Evolutionary conservation across 2,888 invertebrate species (phyloP).

Genomic region (Apodemia hepburni): DNA sequence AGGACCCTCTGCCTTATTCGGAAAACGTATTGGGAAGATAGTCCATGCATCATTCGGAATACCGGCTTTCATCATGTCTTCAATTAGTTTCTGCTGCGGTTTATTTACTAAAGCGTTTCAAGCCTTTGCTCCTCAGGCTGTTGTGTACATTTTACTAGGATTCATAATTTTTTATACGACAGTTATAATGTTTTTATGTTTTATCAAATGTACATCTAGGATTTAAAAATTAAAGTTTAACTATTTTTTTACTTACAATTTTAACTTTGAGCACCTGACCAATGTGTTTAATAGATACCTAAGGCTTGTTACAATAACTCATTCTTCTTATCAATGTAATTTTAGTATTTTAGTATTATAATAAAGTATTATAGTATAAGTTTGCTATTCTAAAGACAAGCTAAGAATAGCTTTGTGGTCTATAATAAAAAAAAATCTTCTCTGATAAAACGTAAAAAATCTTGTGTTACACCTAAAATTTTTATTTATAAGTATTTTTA

Average conservation of each 20-base stretch:
- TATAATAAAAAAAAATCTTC: too few relatives aligned
- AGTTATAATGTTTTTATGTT: constrained; percentile 39
- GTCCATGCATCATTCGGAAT: constrained; percentile 44
- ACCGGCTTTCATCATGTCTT: constrained; percentile 42
- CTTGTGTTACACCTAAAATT: too few relatives aligned
- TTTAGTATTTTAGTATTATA: too few relatives aligned
- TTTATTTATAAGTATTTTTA: too few relatives aligned
- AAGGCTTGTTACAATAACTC: too few relatives aligned
- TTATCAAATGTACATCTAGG: constrained; percentile 41
- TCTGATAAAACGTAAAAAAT: too few relatives aligned
- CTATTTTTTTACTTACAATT: neutral
- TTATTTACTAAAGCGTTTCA: constrained; percentile 36
- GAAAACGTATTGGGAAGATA: constrained; percentile 29
- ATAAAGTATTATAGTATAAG: too few relatives aligned
- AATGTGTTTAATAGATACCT: too few relatives aligned
- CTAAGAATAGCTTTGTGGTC: too few relatives aligned
- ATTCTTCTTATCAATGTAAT: too few relatives aligned
- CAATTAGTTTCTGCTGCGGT: constrained; percentile 41
- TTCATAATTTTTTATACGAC: constrained; percentile 43
- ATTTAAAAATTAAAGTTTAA: constrained; percentile 23
- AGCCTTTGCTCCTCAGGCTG: constrained; percentile 35
- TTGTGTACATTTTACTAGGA: constrained; percentile 35
- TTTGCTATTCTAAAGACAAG: too few relatives aligned
- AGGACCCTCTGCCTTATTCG: constrained; percentile 36
- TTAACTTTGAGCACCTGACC: neutral